Evolutionary conservation across 2,888 invertebrate genomes (phyloP).

Genomic region (Drosophila kanekoi): DNA sequence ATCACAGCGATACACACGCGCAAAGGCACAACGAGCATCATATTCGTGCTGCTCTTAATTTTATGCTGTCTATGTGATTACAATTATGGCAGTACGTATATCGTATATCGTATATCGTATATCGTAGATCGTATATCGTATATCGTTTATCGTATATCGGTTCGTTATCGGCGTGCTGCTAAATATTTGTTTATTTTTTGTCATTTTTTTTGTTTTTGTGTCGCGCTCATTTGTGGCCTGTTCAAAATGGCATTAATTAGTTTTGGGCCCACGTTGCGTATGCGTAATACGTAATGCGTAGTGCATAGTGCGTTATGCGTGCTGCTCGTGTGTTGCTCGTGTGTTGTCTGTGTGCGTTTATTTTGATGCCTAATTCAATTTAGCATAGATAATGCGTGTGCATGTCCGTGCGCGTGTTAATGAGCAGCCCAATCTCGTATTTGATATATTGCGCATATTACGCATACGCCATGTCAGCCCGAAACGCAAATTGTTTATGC

Average conservation of each 20-base stretch:
- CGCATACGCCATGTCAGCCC: slow-evolving; percentile 43
- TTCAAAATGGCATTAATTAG: slow-evolving; percentile 24
- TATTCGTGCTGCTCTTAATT: slow-evolving; percentile 71
- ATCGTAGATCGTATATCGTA: slow-evolving; percentile 45
- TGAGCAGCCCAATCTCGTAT: slow-evolving; percentile 24
- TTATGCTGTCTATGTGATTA: slow-evolving; percentile 77
- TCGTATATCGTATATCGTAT: slow-evolving; percentile 11
- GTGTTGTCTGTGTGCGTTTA: slow-evolving; percentile 10
- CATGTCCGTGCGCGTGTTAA: slow-evolving; percentile 37
- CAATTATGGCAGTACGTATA: slow-evolving; percentile 75
- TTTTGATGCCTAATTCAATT: slow-evolving; percentile 22
- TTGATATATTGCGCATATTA: slow-evolving; percentile 15
- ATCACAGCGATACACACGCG: slow-evolving; percentile 60
- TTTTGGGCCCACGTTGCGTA: slow-evolving; percentile 37
- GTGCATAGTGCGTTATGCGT: neutral
- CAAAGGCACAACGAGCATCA: slow-evolving; percentile 60
- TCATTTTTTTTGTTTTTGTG: slow-evolving; percentile 19
- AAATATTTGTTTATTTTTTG: slow-evolving; percentile 5
- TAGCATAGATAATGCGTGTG: slow-evolving; percentile 16
- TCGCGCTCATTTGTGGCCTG: slow-evolving; percentile 31
- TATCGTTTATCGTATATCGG: slow-evolving; percentile 4
- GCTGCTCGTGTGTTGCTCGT: neutral
- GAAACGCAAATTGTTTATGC: slow-evolving; percentile 1
- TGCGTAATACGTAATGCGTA: slow-evolving; percentile 25
- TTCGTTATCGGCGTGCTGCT: slow-evolving; percentile 3